Evolutionary conservation across 1,140 invertebrate genomes (phyloP), one percentile per base, ranked within the genome.

Genomic region (Heliothis subflexa): DNA sequence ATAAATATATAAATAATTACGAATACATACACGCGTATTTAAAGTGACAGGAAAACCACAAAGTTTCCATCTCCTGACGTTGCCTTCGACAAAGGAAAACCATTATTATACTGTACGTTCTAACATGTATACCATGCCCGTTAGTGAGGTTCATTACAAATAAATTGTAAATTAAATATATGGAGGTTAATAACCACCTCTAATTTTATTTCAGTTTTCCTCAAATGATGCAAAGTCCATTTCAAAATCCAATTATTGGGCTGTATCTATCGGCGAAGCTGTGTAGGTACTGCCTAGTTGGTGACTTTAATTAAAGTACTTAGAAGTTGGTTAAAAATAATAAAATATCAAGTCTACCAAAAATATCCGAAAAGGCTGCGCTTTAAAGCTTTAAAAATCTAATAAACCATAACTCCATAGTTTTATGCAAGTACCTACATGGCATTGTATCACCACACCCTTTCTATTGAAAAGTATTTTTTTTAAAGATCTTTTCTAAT

Each of bases 41-140:
- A 14, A 47, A 61, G 21, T 61, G 71, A 59, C 40, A 75, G 73
- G 73, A 75, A 75, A 75, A 75, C 73, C 73, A 52, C 73, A 64
- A 64, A 75, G 21, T 16, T 75, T 52, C 21, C 52, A 75, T 75
- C 73, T 62, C 45, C 25, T 4, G 25, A 62, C 57, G 14, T 52
- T 47, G 40, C 28, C 57, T 75, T 64, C 59, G 47, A 49, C 21
- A 40, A 50, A 62, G 73, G 73, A 75, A 75, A 75, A 75, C 16
- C 33, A 49, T 47, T 64, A 62, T n/a, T 40, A 45, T 40, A n/a
- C 9, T 45, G 33, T 45, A 62, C 5, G 16, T 61, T 61, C 7
- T 54, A 54, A 14, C 25, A 59, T 59, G 10, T 61, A 28, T 10
- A 14, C 5, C 59, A 62, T 40, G 25, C 10, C 5, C 12, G 18